Conservation (phyloP, 2,888 invertebrate genomes). For the Drosophila ezoana region DNA sequence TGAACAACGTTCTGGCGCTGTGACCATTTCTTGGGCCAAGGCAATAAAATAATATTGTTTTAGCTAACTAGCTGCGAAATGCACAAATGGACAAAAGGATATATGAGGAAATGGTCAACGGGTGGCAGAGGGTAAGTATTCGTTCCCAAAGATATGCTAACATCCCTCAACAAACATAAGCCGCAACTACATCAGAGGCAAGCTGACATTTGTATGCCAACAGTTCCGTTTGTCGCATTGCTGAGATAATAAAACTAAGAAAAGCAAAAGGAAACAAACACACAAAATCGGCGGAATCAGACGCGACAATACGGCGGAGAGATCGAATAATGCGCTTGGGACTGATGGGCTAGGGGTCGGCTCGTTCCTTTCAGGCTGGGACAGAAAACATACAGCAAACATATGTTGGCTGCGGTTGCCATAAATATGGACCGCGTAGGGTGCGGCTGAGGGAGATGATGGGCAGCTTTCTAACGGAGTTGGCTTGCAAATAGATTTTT, state of each 20-base stretch:
- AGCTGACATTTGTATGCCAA: conserved; percentile 65
- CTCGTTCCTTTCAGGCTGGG: conserved; percentile 5
- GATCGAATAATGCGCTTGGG: conserved; percentile 52
- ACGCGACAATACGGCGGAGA: conserved; percentile 41
- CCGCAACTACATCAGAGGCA: conserved; percentile 23
- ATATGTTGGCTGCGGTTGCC: conserved; percentile 53
- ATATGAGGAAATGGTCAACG: background rate
- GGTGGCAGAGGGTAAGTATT: background rate
- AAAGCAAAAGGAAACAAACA: conserved; percentile 40
- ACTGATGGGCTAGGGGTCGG: conserved; percentile 23
- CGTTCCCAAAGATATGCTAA: conserved; percentile 1
- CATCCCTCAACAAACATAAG: conserved; percentile 16
- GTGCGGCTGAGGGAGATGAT: conserved; percentile 1
- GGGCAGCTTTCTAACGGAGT: conserved; percentile 3
- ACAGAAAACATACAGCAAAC: conserved; percentile 42
- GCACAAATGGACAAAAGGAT: conserved; percentile 18
- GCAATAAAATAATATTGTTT: conserved; percentile 78
- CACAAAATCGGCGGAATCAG: conserved; percentile 30
- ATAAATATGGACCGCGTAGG: conserved; percentile 43
- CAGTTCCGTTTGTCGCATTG: conserved; percentile 43
- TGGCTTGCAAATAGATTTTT: conserved; percentile 72
- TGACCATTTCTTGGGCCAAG: conserved; percentile 16
- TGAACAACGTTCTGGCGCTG: conserved; percentile 31
- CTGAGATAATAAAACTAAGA: conserved; percentile 63
- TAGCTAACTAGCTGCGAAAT: conserved; percentile 65